Base-by-base conservation (phyloP, 2,113 vertebrate species). In the Charadrius vociferus region DNA sequence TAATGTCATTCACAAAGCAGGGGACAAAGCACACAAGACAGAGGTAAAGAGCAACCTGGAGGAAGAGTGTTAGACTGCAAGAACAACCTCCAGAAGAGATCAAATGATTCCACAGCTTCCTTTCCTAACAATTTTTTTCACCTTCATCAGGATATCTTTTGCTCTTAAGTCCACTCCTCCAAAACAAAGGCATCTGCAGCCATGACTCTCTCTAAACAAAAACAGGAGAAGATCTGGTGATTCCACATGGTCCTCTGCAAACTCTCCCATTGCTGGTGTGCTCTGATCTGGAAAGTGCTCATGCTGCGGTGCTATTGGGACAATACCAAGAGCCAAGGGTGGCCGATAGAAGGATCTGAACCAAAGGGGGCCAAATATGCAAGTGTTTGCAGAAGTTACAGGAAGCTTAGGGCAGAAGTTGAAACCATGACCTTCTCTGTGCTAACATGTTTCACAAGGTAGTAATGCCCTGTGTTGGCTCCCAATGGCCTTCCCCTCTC, bases 171-270 rank as follows among this genome's bases (percentile, higher is more conserved):
- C 27, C 12, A 12, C 32, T 71, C 49, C 30, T 85, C 53, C 22
- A 37, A 66, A 73, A 71, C 10, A 22, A 78, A 85, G 29, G 10
- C 32, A 39, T 14, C 39, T 2, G 3, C 34, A 81, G 12, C 17
- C 34, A 58, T 0, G 3, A 13, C 34, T 37, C 34, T 37, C 36
- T 43, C 39, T n/a, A 45, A 62, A 30, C 12, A 61, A 77, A 73
- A 34, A 7, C 0, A 0, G 27, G 37, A 67, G 39, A 66, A 43
- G 68, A 81, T 23, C 13, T 0, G 0, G 30, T 43, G n/a, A 49
- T 66, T 41, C 59, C 47, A 39, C 13, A 4, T 2, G 53, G 58
- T 62, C 8, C 55, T 41, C 29, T 58, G 36, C 1, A 4, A 84
- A 20, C 32, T 26, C 36, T 45, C 5, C 9, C 34, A 5, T 20